Evolutionary conservation across 2,797 vertebrate genomes (phyloP), one percentile per base, ranked within the genome.

Genomic region (Tragopan temminckii): DNA sequence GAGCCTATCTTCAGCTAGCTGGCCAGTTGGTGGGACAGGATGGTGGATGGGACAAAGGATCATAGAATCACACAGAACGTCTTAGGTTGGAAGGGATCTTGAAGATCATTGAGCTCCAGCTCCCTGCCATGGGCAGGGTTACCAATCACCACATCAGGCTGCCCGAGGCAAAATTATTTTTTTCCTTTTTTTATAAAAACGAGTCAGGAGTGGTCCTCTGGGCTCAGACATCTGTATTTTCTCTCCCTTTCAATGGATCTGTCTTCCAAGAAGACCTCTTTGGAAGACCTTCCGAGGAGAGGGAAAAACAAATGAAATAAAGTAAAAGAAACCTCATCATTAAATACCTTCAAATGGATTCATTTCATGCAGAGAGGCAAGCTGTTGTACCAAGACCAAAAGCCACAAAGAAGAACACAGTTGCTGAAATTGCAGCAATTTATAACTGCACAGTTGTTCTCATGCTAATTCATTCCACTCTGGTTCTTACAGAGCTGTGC

Each of bases 381-480:
- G 20, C 46, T 52, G 42, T 35, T 16, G 31, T 57, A 11, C 42
- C 52, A 55, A 70, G 48, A 29, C 7, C 17, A 55, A 45, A 70
- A 80, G 61, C 43, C 55, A 38, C 10, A 36, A 23, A 11, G 23
- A 6, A 77, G 31, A 82, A 80, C 62, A 50, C 0, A 11, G 19
- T 38, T 38, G 13, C 50, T 75, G 67, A 76, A 42, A 27, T 4
- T 27, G 25, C 46, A 55, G 10, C 2, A 17, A 75, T 40, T 48
- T 48, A 24, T 1, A 33, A 75, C 29, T 0, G 0, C 18, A 13
- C 0, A 0, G 58, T 46, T 80, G 40, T 57, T 5, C 2, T 38
- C 48, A 64, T 24, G 25, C 20, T 58, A 53, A 84, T 50, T 67
- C n/a, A 11, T 13, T 8, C 11, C 62, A 35, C 45, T 13, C 18